Evolutionary conservation across 2,113 vertebrate species (phyloP), one percentile per base, ranked within the genome.

Genomic region (Cyanistes caeruleus): DNA sequence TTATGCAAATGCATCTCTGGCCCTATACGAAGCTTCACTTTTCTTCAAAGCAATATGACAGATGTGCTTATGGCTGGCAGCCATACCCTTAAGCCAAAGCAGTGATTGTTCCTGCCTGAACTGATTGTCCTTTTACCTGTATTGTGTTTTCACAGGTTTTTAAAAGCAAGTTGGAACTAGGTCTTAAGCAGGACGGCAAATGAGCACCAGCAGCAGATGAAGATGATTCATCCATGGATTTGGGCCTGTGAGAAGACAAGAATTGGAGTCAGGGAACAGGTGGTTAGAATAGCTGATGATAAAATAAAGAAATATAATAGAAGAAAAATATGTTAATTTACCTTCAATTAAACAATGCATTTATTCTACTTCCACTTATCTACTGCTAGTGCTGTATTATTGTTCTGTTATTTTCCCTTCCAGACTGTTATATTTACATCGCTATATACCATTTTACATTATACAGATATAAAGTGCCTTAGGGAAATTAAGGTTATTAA

Each of bases 11-110:
- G 7, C 5, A 52, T 86, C 35, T 96, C 93, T 89, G 55, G 39
- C 51, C 89, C 24, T 95, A 76, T 89, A 93, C 60, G 74, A 79
- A 89, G 28, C 35, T 84, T 91, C 72, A 59, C 55, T 80, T 94
- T 87, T 85, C 83, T 94, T 93, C 91, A 91, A 89, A 95, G 69
- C 31, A 91, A 22, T 78, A 68, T 87, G 89, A 90, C 86, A 96
- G 77, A 87, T 89, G 81, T 85, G 77, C 37, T 90, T 85, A 76
- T 91, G 92, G 81, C 65, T 79, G 55, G 46, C 55, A 94, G 62
- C 63, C 92, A 91, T 92, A 87, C 39, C 87, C 78, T 87, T 63
- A 89, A 93, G 67, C 59, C 58, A 93, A 95, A 95, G 43, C 10
- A 83, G 7, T 77, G 55, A 80, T 52, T 90, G 46, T 74, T 83